Conservation (phyloP, 2,797 vertebrate species). For the Poeciliopsis turneri region DNA sequence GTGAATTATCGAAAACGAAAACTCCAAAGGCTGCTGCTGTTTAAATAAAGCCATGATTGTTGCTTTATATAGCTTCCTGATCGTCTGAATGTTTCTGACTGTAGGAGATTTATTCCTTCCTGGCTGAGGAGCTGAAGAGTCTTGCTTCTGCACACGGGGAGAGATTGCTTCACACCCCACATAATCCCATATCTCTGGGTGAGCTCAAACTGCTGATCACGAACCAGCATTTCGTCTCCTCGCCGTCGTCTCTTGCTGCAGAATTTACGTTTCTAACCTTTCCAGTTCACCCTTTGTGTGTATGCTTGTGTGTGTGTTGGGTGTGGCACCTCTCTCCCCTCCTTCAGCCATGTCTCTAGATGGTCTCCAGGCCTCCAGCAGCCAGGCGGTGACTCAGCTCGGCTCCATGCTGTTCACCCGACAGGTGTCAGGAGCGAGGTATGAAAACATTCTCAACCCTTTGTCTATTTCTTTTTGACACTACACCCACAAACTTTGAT, state of each 20-base stretch:
- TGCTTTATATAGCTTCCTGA: slow-evolving; percentile 26
- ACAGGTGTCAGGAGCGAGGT: slow-evolving; percentile 98
- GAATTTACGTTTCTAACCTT: neutral
- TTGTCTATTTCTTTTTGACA: neutral
- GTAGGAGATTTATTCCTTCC: slow-evolving; percentile 92
- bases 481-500: neutral
- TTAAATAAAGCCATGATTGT: slow-evolving; percentile 53
- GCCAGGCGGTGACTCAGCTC: slow-evolving; percentile 88
- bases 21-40: slow-evolving; percentile 34
- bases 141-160: slow-evolving; percentile 88
- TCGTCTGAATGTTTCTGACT: slow-evolving; percentile 55
- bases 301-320: neutral
- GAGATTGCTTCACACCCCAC: slow-evolving; percentile 89
- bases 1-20: slow-evolving; percentile 47
- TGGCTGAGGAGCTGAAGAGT: slow-evolving; percentile 88
- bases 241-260: neutral
- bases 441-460: slow-evolving; percentile 35
- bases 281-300: neutral
- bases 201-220: slow-evolving; percentile 43
- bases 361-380: slow-evolving; percentile 77
- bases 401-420: slow-evolving; percentile 99
- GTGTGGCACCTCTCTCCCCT: slow-evolving; percentile 21
- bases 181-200: slow-evolving; percentile 97
- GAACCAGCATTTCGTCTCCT: neutral
- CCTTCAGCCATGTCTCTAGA: slow-evolving; percentile 89